Evolutionary conservation across 2,113 vertebrate species (phyloP), one percentile per base, ranked within the genome.

Genomic region (Naja naja): DNA sequence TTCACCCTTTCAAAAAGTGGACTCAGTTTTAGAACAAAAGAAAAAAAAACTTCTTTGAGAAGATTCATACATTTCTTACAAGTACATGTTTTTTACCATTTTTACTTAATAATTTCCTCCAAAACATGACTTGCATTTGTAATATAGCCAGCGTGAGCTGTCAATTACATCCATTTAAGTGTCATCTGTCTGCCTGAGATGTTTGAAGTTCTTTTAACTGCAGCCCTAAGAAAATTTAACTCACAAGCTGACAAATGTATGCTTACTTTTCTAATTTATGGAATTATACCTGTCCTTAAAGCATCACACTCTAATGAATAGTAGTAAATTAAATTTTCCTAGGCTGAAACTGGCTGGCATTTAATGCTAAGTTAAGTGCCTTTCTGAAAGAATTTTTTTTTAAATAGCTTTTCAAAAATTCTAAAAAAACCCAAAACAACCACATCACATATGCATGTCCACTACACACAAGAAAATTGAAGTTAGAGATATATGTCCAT

Each of bases 91-190:
- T 0, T 60, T 85, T 92, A 20, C 22, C 22, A n/a, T n/a, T n/a
- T n/a, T n/a, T n/a, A n/a, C 6, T 0, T 87, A 23, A 0, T 90
- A 89, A 92, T 53, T 56, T 9, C 81, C 0, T 2, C 1, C 0
- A 88, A 4, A 91, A 64, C 43, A 56, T 2, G 34, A 0, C 8
- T 92, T 89, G 23, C 20, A 92, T 54, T 54, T 34, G 47, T 53
- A 74, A 74, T 54, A 88, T 39, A 11, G 30, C 86, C 52, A 56
- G 5, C 11, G 52, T 85, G 52, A 91, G 2, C 39, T 56, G 53
- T 30, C 85, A n/a, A 6, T 86, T 45, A 85, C 34, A 85, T 5
- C 3, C 43, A 58, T 30, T 53, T 86, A 58, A 56, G 7, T 30
- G 10, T 74, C 34, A 34, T 69, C 49, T 43, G 49, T 30, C 39